phyloP scores from a whole-genome alignment of 2,113 vertebrate genomes.

The Otus sunia region DNA sequence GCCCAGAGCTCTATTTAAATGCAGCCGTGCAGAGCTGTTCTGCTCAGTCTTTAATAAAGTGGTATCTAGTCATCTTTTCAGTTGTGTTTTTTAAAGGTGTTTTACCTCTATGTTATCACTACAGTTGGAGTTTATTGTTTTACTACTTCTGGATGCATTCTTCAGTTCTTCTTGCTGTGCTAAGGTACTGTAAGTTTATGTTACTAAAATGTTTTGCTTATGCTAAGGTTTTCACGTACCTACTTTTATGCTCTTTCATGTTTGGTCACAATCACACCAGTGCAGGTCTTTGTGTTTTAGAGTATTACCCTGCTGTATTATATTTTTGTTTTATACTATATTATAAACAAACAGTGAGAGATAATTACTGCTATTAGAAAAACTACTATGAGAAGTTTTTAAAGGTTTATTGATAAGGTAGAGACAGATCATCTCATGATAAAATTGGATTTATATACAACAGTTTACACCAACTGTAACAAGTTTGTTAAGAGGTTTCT shows the following conservation, averaged over 20 bases:
- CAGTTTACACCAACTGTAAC: too few species aligned
- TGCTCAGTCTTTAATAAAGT: too few species aligned
- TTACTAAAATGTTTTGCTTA: rapidly evolving
- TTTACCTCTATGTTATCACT: rapidly evolving
- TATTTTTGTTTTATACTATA: rapidly evolving
- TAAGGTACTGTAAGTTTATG: not conserved
- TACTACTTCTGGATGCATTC: not conserved
- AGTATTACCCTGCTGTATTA: rapidly evolving
- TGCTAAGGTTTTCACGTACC: rapidly evolving
- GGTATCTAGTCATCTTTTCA: rapidly evolving
- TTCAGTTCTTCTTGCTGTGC: not conserved
- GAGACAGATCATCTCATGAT: not conserved
- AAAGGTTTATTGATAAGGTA: not conserved
- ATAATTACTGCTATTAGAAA: not conserved
- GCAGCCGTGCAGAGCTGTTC: too few species aligned
- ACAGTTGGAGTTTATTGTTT: rapidly evolving
- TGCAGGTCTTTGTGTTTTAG: not conserved
- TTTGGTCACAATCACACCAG: rapidly evolving
- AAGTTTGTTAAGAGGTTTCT: not conserved
- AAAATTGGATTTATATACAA: not conserved
- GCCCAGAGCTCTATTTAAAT: not conserved
- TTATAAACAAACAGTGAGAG: rapidly evolving
- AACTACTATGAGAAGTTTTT: not conserved
- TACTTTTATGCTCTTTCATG: rapidly evolving
- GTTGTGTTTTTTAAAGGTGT: rapidly evolving